Percentiles rank a stretch among this genome's conserved stretches.
These are phyloP conservation scores for Phyllotreta striolata DNA, from an alignment of 2,888 invertebrate genomes.

Conservation along the genomic window DNA sequence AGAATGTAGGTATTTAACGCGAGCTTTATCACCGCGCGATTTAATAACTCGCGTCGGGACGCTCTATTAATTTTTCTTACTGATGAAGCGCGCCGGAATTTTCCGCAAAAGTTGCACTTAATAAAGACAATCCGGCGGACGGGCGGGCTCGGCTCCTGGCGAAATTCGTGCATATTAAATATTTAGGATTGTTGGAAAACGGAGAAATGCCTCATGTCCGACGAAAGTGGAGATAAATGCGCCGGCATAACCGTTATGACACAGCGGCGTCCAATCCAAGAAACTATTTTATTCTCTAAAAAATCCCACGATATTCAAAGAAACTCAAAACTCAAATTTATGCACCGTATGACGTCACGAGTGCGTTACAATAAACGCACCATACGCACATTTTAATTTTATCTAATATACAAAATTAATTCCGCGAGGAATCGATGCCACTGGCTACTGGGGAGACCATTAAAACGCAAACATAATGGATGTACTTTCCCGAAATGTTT, in stretches of 20 bases:
- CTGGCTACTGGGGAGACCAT: conserved; percentile 29
- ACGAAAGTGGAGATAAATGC: conserved; percentile 45
- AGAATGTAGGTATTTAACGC: neutral
- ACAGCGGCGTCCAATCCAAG: neutral
- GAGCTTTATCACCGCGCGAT: neutral
- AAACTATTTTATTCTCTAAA: neutral
- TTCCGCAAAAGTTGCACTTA: conserved; percentile 20
- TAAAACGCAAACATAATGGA: conserved; percentile 46
- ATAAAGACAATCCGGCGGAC: conserved; percentile 17
- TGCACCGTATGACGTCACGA: no score
- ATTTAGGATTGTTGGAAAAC: conserved; percentile 39
- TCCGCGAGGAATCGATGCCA: neutral
- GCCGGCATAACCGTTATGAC: conserved; percentile 34
- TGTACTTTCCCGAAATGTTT: conserved; percentile 46
- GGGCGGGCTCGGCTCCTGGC: conserved; percentile 8
- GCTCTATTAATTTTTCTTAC: conserved; percentile 8
- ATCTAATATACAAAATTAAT: no score
- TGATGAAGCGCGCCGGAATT: neutral
- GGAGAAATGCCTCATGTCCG: conserved; percentile 37
- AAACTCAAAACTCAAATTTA: no score
- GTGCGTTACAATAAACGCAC: no score
- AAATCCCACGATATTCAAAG: no score
- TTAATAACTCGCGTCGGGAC: neutral
- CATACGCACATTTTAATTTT: no score
- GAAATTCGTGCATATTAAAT: conserved; percentile 40